Conservation (phyloP, 2,888 invertebrate genomes). For the Tipula vernalis region DNA sequence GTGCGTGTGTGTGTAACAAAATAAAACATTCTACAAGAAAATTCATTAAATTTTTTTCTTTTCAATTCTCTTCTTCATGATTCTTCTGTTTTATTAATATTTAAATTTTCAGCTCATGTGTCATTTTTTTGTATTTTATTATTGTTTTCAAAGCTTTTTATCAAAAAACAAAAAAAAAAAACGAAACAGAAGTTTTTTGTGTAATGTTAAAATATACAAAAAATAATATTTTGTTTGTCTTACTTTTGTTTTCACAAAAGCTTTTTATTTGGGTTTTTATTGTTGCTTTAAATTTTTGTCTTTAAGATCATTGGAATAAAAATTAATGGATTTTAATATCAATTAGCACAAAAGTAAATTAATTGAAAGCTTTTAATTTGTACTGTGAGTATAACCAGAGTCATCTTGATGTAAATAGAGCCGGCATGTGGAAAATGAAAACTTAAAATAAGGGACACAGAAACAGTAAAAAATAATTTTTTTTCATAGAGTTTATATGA, state of each 20-base stretch:
- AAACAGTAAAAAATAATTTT: too few species aligned
- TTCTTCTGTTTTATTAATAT: background rate
- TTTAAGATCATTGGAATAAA: background rate
- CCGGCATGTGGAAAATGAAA: too few species aligned
- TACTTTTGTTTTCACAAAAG: background rate
- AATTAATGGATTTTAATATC: background rate
- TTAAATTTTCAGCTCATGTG: background rate
- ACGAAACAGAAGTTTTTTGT: background rate
- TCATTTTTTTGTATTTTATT: background rate
- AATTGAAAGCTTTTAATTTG: background rate
- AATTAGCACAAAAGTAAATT: background rate
- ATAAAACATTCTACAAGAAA: background rate
- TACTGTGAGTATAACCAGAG: background rate
- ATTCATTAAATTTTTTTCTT: background rate
- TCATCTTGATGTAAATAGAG: too few species aligned
- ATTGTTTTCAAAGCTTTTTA: background rate
- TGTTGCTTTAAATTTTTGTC: background rate
- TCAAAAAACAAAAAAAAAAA: background rate
- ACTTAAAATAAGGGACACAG: background rate
- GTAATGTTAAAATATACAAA: background rate
- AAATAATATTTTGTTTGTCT: background rate
- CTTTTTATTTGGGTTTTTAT: background rate
- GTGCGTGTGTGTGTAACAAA: too few species aligned
- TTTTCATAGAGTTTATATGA: too few species aligned
- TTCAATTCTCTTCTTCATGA: background rate